Conservation (phyloP, 2,888 invertebrate species). For the Uropetala carovei region DNA sequence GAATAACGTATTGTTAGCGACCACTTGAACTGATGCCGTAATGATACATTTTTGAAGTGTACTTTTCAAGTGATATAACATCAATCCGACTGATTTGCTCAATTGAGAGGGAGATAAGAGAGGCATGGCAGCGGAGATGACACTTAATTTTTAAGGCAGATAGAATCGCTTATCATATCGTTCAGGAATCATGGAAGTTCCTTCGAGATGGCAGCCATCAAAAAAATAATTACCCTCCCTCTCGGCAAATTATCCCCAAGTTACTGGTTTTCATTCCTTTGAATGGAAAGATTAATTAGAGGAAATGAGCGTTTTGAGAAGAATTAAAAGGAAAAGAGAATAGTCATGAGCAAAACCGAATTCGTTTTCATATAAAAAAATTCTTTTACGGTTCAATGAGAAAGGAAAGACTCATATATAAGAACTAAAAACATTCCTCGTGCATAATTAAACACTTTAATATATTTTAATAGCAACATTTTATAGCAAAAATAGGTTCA, state of each 20-base stretch:
- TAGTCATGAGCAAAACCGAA: not conserved
- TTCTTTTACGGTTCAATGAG: not conserved
- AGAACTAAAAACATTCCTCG: not conserved
- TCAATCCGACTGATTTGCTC: constrained; percentile 13
- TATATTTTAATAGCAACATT: not conserved
- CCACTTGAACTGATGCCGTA: not conserved
- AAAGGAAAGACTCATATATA: not conserved
- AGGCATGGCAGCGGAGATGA: not conserved
- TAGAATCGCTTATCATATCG: constrained; percentile 56
- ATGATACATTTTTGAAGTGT: not conserved
- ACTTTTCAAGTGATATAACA: not conserved
- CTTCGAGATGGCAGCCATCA: constrained; percentile 31
- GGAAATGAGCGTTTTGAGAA: constrained; percentile 46
- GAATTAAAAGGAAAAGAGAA: constrained; percentile 24
- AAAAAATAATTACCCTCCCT: constrained; percentile 39
- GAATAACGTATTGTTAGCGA: not conserved
- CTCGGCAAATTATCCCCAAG: constrained; percentile 43
- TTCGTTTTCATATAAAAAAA: not conserved
- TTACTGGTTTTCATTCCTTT: constrained; percentile 39
- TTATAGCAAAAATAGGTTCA: too few relatives aligned
- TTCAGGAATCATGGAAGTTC: constrained; percentile 41
- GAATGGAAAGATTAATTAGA: constrained; percentile 52
- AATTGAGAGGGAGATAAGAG: not conserved
- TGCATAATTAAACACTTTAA: constrained; percentile 10
- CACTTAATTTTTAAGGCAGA: constrained; percentile 35